phyloP scores from a whole-genome alignment of 35 echinoderm and acorn worm genomes.

The Acanthaster planci region DNA sequence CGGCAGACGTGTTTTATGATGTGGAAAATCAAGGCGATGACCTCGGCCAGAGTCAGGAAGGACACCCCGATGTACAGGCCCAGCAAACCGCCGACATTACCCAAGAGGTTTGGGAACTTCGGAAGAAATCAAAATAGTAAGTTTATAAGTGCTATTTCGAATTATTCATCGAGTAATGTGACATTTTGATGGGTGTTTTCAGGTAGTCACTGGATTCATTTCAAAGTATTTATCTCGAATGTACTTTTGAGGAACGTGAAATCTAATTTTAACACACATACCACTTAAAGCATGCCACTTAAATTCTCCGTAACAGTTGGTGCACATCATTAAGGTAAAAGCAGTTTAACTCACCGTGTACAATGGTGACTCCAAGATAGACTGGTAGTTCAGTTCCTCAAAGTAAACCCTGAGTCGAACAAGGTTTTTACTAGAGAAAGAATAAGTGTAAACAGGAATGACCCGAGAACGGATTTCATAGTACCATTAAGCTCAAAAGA shows the following conservation, averaged over 20 bases:
- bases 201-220: no score
- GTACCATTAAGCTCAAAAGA: no score
- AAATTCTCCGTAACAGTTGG: no score
- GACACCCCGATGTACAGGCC: constrained; percentile 83
- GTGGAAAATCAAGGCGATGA: constrained; percentile 50
- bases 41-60: constrained; percentile 58
- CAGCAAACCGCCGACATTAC: constrained; percentile 74
- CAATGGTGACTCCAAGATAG: constrained; percentile 58
- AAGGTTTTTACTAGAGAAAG: constrained; percentile 70
- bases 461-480: no score
- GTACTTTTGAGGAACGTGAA: no score
- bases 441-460: neutral
- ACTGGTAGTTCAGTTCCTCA: constrained; percentile 89
- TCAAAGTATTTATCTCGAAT: no score
- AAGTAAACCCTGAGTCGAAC: constrained; percentile 83
- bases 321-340: no score
- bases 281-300: no score
- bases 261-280: no score
- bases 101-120: constrained; percentile 65
- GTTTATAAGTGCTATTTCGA: neutral
- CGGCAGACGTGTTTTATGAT: neutral
- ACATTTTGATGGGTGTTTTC: no score
- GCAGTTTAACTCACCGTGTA: constrained; percentile 55
- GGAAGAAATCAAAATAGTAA: constrained; percentile 15
- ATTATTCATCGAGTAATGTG: no score